Conservation (phyloP, 2,888 invertebrate genomes). For the Caenorhabditis sp. region DNA sequence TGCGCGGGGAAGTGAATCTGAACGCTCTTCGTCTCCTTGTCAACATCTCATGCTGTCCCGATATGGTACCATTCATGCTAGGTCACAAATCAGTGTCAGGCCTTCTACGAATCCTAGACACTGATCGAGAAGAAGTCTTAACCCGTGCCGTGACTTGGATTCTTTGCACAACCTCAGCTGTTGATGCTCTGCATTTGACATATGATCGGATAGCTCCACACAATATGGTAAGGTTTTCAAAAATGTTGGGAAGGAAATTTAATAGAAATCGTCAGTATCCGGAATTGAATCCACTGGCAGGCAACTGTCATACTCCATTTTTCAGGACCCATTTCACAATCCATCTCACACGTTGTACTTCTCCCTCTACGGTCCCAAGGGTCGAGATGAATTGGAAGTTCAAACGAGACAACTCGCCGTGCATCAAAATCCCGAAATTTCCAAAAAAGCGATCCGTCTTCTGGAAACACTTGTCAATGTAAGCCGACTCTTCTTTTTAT, state of each 20-base stretch:
- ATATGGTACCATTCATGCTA: conserved; percentile 76
- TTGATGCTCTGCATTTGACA: conserved; percentile 61
- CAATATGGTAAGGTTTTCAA: conserved; percentile 41
- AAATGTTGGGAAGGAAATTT: no score
- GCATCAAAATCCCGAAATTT: conserved; percentile 54
- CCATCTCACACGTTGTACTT: conserved; percentile 63
- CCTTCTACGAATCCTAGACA: conserved; percentile 60
- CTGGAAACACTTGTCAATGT: conserved; percentile 54
- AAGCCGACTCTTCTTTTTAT: conserved; percentile 4
- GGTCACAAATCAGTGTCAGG: conserved; percentile 74
- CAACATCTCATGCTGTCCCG: conserved; percentile 76
- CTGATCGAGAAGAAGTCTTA: conserved; percentile 63
- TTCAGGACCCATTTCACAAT: conserved; percentile 65
- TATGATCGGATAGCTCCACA: conserved; percentile 59
- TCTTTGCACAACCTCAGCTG: conserved; percentile 63
- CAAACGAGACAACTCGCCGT: conserved; percentile 37
- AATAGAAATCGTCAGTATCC: no score
- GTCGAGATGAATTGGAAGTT: conserved; percentile 45
- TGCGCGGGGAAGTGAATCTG: conserved; percentile 63
- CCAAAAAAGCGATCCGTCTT: conserved; percentile 51
- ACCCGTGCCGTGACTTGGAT: conserved; percentile 65
- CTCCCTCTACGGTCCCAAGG: conserved; percentile 57
- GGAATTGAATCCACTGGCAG: no score
- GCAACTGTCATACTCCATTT: neutral
- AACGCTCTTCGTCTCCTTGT: conserved; percentile 75